Conservation (phyloP, 2,888 invertebrate genomes). For the Tuta absoluta region DNA sequence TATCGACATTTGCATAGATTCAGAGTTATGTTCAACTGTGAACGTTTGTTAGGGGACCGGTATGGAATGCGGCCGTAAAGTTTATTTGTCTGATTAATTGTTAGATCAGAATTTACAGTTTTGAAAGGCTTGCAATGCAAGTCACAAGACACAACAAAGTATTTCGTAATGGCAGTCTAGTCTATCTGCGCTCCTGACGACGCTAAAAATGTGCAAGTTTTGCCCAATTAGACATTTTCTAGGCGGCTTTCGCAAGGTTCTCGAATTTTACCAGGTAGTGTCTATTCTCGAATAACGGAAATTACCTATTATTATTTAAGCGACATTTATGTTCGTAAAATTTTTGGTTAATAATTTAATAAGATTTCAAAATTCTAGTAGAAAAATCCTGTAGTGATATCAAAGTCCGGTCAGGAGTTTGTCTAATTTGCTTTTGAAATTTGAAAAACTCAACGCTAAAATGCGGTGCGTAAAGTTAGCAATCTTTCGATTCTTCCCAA, state of each 20-base stretch:
- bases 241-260: constrained; percentile 4
- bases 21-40: constrained; percentile 12
- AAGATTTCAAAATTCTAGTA: no score
- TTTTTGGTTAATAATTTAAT: no score
- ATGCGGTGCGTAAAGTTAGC: neutral
- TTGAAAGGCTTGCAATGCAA: neutral
- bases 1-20: constrained; percentile 22
- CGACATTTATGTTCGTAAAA: neutral
- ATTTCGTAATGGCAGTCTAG: constrained; percentile 6
- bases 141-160: constrained; percentile 1
- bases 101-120: constrained; percentile 1
- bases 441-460: neutral
- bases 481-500: neutral
- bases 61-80: neutral
- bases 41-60: constrained; percentile 10
- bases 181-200: constrained; percentile 5
- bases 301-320: neutral
- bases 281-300: constrained; percentile 2
- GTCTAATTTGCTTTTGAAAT: no score
- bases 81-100: constrained; percentile 1
- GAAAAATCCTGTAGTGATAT: no score
- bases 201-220: constrained; percentile 3
- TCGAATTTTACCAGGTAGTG: neutral
- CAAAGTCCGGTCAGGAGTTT: no score
- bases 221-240: neutral